These are phyloP conservation scores for Anguilla japonica DNA, from an alignment of 2,113 vertebrate genomes.

Conservation along the genomic window DNA sequence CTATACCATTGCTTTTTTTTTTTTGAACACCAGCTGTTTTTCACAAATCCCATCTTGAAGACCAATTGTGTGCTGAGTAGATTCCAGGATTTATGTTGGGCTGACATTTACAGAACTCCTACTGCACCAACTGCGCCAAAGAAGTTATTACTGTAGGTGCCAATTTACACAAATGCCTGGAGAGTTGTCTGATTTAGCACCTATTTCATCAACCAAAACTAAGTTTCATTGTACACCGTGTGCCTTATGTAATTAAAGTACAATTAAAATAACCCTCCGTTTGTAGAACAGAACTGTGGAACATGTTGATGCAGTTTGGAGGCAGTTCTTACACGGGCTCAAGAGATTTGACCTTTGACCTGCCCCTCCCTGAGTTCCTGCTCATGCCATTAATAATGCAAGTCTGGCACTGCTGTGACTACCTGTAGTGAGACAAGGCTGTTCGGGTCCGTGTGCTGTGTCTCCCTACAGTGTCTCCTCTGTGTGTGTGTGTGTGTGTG, in stretches of 20 bases:
- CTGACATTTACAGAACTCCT: not conserved
- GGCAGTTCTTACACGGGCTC: not conserved
- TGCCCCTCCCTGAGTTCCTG: not conserved
- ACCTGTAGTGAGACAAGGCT: not conserved
- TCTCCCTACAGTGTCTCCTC: not conserved
- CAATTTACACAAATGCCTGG: not conserved
- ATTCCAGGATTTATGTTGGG: not conserved
- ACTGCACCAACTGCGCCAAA: not conserved
- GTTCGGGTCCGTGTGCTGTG: not conserved
- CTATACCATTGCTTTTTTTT: constrained; percentile 53
- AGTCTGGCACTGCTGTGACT: not conserved
- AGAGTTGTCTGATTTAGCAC: too few relatives aligned
- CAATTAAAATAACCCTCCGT: too few relatives aligned
- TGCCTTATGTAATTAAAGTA: too few relatives aligned
- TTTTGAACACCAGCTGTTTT: constrained; percentile 17
- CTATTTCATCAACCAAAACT: not conserved
- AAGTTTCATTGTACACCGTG: not conserved
- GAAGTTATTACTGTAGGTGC: not conserved
- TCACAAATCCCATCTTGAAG: not conserved
- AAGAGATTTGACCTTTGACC: not conserved
- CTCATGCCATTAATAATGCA: not conserved
- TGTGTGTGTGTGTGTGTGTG: constrained; percentile 12
- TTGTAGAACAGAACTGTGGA: not conserved
- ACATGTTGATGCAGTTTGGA: not conserved
- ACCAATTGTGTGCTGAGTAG: not conserved